Evolutionary conservation across 2,113 vertebrate genomes (phyloP).

Genomic region (Macquaria australasica): DNA sequence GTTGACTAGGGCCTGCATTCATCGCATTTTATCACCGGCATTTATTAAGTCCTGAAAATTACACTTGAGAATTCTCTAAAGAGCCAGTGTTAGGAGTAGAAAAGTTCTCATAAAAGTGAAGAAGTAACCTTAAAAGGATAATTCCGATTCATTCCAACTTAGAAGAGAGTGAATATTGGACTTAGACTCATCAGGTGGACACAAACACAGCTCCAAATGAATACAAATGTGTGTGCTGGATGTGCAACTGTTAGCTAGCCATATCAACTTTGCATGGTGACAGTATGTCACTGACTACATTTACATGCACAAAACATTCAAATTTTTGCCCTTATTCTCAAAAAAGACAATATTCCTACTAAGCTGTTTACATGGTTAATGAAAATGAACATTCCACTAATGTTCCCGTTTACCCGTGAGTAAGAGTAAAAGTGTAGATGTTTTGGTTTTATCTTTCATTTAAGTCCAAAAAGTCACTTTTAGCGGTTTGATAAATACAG

Average conservation of each 20-base stretch:
- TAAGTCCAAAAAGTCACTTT: neutral
- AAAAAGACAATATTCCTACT: too few species aligned
- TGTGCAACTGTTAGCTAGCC: neutral
- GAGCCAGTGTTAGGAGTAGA: neutral
- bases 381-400: too few species aligned
- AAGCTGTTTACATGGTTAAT: too few species aligned
- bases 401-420: neutral
- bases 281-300: too few species aligned
- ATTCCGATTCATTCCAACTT: neutral
- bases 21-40: neutral
- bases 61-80: neutral
- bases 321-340: too few species aligned
- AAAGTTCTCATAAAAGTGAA: neutral
- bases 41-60: neutral
- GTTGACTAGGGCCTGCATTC: neutral
- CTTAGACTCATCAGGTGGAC: neutral
- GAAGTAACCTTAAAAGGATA: neutral
- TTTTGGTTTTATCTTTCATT: neutral
- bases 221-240: neutral
- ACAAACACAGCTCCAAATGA: neutral
- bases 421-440: neutral
- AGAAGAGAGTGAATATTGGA: neutral
- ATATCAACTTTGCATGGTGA: too few species aligned
- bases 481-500: neutral
- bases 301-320: too few species aligned